Evolutionary conservation across 2,888 invertebrate species (phyloP).

Genomic region (Drosophila setosimentum): DNA sequence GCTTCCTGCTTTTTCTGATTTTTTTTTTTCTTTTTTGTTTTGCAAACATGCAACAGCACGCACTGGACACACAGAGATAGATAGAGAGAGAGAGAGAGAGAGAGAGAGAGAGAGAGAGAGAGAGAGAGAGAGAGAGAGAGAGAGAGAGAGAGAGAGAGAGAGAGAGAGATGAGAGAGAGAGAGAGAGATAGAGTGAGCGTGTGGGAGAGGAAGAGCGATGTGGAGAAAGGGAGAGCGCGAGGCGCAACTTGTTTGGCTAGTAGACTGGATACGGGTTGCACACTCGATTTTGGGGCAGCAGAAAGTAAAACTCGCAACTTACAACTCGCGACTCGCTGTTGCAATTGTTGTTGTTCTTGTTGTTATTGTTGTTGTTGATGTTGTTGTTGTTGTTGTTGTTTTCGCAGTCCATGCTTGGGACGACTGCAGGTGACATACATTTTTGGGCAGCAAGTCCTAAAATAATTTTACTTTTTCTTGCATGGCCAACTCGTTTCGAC

Average conservation of each 20-base stretch:
- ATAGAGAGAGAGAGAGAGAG: neutral
- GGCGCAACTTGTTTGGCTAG: constrained; percentile 67
- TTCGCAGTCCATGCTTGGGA: constrained; percentile 31
- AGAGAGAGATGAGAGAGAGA: neutral
- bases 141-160: constrained; percentile 4
- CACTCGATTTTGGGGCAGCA: constrained; percentile 63
- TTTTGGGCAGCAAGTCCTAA: constrained; percentile 67
- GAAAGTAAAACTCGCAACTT: constrained; percentile 66
- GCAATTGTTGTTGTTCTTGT: constrained; percentile 26
- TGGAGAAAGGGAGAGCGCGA: constrained; percentile 19
- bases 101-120: neutral
- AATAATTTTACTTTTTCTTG: constrained; percentile 76
- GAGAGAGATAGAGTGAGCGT: neutral
- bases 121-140: neutral
- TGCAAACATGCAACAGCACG: constrained; percentile 57
- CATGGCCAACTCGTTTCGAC: constrained; percentile 64
- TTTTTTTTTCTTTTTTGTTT: constrained; percentile 61
- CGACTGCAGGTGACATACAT: constrained; percentile 76
- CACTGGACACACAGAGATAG: constrained; percentile 45
- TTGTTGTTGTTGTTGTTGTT: constrained; percentile 15
- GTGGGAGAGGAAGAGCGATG: neutral
- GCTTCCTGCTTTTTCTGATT: constrained; percentile 64
- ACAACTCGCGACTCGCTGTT: constrained; percentile 28
- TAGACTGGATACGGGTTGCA: constrained; percentile 43
- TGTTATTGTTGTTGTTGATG: constrained; percentile 25